These are phyloP conservation scores for Ennomos fuscantarius DNA, from an alignment of 2,888 invertebrate genomes.

Conservation along the genomic window DNA sequence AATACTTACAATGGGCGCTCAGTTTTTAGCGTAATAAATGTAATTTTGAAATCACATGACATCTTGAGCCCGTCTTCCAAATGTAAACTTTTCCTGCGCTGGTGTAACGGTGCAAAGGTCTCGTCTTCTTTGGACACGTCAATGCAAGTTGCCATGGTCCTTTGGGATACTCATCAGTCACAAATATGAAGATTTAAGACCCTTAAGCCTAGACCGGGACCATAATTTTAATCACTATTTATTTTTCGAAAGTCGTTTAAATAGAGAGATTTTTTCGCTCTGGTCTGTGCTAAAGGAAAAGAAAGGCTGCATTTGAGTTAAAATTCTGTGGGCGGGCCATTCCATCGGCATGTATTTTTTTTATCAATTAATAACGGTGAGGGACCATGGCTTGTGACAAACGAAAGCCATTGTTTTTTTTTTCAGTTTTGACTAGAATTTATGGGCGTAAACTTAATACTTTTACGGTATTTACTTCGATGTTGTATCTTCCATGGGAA, in stretches of 20 bases:
- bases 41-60: too few species aligned
- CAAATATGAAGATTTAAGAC: not conserved
- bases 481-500: conserved; percentile 32
- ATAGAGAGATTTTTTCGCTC: too few species aligned
- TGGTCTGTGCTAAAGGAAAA: too few species aligned
- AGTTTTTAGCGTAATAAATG: too few species aligned
- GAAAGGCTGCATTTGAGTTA: not conserved
- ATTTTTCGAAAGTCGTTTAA: too few species aligned
- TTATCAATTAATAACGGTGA: conserved; percentile 25
- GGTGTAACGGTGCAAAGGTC: too few species aligned
- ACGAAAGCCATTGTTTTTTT: conserved; percentile 26
- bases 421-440: conserved; percentile 28
- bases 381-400: conserved; percentile 37
- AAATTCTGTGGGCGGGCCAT: conserved; percentile 34
- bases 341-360: conserved; percentile 32
- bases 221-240: too few species aligned
- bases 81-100: too few species aligned
- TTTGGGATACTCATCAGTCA: conserved; percentile 8
- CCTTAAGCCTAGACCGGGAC: too few species aligned
- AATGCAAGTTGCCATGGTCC: conserved; percentile 18
- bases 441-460: conserved; percentile 22
- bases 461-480: conserved; percentile 28
- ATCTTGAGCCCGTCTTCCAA: too few species aligned
- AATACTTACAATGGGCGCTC: too few species aligned
- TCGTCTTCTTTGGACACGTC: too few species aligned